Conservation (phyloP, 2,113 vertebrate species). For the Vulpes lagopus region DNA sequence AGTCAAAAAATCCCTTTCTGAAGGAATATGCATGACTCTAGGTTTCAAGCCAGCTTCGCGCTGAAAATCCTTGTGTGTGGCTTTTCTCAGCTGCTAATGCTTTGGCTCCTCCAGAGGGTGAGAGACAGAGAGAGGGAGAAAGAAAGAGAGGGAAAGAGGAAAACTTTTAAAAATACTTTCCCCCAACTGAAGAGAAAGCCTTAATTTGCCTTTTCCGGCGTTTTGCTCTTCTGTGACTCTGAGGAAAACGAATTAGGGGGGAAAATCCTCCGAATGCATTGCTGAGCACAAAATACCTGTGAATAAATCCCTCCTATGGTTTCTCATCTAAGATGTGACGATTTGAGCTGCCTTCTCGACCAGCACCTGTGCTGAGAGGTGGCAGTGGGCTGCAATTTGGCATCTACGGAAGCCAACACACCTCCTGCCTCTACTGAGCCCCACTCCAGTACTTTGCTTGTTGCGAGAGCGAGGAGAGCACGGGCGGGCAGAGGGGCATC, state of each 20-base stretch:
- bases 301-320: not conserved
- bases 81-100: constrained; percentile 56
- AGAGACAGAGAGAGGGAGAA: rapidly evolving
- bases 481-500: too few species aligned
- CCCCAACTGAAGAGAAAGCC: constrained; percentile 51
- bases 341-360: not conserved
- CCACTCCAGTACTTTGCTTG: not conserved
- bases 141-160: not conserved
- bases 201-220: constrained; percentile 47
- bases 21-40: constrained; percentile 37
- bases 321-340: not conserved
- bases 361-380: not conserved
- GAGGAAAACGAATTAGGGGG: not conserved
- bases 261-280: not conserved
- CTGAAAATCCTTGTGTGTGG: constrained; percentile 10
- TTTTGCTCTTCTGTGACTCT: not conserved
- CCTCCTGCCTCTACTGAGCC: not conserved
- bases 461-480: too few species aligned
- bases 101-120: constrained; percentile 18
- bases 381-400: not conserved
- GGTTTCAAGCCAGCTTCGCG: constrained; percentile 61
- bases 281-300: constrained; percentile 5
- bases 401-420: not conserved
- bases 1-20: constrained; percentile 54
- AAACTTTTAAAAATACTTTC: constrained; percentile 18